A percentile compares a stretch with the other conserved stretches of the same genome.
phyloP scores from a whole-genome alignment of 2,113 vertebrate genomes.

The Neomonachus schauinslandi region DNA sequence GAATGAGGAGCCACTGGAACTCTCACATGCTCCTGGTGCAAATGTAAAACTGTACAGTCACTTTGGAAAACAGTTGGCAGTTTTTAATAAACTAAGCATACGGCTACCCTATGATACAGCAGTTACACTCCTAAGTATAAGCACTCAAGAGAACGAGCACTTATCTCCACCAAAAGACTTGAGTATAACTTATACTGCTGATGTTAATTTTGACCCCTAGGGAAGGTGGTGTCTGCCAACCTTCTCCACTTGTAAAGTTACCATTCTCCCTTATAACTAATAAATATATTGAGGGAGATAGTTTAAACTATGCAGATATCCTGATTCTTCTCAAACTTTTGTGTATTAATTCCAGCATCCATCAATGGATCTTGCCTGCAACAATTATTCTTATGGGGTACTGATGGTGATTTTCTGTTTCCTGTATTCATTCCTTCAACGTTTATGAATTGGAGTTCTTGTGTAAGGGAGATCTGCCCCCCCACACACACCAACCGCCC shows the following conservation, averaged over 20 bases:
- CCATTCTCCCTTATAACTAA: neutral
- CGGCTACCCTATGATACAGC: neutral
- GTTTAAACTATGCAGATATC: neutral
- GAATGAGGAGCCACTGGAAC: neutral
- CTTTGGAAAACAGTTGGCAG: neutral
- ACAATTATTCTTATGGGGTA: neutral
- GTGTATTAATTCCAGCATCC: neutral
- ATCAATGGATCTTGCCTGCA: neutral
- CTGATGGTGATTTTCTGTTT: neutral
- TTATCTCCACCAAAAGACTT: neutral
- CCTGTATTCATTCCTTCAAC: neutral
- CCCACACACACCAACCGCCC: neutral
- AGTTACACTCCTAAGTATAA: neutral
- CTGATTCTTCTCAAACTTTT: neutral
- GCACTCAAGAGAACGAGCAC: neutral
- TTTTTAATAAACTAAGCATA: neutral
- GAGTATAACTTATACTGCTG: neutral
- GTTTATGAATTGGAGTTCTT: neutral
- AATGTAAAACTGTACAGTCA: neutral
- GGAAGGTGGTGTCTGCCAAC: neutral
- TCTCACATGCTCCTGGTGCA: neutral
- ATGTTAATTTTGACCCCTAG: neutral
- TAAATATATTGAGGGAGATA: neutral
- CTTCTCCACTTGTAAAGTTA: neutral
- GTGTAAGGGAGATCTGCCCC: neutral